A percentile compares a stretch with the other conserved stretches of the same genome.
These are phyloP conservation scores for Philaethria dido DNA, from an alignment of 2,888 invertebrate species.

Conservation along the genomic window DNA sequence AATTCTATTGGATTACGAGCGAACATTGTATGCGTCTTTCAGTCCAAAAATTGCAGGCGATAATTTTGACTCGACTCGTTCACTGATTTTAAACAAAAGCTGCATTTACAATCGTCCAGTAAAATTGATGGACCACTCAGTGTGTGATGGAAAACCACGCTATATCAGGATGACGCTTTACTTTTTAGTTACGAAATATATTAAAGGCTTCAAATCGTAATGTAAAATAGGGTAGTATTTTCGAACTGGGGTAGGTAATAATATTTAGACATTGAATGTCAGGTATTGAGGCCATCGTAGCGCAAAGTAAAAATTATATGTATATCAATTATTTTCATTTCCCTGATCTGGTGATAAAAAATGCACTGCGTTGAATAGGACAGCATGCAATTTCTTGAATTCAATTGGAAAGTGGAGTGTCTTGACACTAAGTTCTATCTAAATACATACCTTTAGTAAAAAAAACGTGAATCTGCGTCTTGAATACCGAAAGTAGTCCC, in stretches of 20 bases:
- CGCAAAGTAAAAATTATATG: too few species aligned
- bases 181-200: neutral
- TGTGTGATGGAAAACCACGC: slow-evolving; percentile 7
- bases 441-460: too few species aligned
- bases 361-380: too few species aligned
- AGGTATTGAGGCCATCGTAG: too few species aligned
- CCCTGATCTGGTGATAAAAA: too few species aligned
- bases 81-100: slow-evolving; percentile 33
- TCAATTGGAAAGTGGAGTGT: too few species aligned
- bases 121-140: slow-evolving; percentile 24
- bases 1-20: slow-evolving; percentile 16
- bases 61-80: slow-evolving; percentile 23
- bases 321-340: too few species aligned
- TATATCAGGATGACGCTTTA: neutral
- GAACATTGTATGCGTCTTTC: slow-evolving; percentile 8
- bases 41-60: slow-evolving; percentile 20
- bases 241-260: neutral
- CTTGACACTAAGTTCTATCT: too few species aligned
- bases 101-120: slow-evolving; percentile 21
- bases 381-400: too few species aligned
- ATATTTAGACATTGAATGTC: too few species aligned
- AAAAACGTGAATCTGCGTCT: too few species aligned
- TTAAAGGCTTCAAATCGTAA: neutral
- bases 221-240: neutral
- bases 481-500: too few species aligned